A percentile compares a stretch with the other conserved stretches of the same genome.
phyloP scores from a whole-genome alignment of 2,113 vertebrate species.

The Oreotragus oreotragus region DNA sequence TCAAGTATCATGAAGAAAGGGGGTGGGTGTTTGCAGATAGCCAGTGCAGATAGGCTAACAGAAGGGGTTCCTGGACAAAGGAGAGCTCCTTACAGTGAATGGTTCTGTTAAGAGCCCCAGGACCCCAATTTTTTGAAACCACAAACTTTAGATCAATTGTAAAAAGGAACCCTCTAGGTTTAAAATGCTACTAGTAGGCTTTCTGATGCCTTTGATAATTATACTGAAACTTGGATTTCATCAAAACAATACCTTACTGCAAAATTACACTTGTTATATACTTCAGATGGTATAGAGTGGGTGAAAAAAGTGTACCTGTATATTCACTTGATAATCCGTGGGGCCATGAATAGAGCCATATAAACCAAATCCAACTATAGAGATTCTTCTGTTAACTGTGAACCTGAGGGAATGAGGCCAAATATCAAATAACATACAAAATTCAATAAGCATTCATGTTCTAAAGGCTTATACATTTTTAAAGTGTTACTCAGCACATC shows the following conservation, averaged over 20 bases:
- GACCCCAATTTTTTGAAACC: background rate
- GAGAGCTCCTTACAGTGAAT: background rate
- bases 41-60: background rate
- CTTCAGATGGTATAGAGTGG: background rate
- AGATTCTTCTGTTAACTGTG: constrained; percentile 95
- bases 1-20: background rate
- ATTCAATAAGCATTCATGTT: background rate
- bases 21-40: background rate
- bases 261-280: background rate
- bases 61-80: background rate
- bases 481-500: background rate
- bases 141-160: background rate
- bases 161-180: background rate
- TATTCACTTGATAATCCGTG: constrained; percentile 96
- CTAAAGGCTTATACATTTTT: background rate
- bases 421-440: background rate
- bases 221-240: background rate
- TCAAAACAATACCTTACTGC: background rate
- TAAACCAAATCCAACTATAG: constrained; percentile 93
- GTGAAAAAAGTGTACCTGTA: constrained; percentile 86
- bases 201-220: background rate
- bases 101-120: background rate
- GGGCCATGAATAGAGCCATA: constrained; percentile 97
- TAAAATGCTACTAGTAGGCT: background rate
- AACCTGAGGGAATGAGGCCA: constrained; percentile 82